phyloP scores from a whole-genome alignment of 2,797 vertebrate species.

The Peromyscus melanophrys region DNA sequence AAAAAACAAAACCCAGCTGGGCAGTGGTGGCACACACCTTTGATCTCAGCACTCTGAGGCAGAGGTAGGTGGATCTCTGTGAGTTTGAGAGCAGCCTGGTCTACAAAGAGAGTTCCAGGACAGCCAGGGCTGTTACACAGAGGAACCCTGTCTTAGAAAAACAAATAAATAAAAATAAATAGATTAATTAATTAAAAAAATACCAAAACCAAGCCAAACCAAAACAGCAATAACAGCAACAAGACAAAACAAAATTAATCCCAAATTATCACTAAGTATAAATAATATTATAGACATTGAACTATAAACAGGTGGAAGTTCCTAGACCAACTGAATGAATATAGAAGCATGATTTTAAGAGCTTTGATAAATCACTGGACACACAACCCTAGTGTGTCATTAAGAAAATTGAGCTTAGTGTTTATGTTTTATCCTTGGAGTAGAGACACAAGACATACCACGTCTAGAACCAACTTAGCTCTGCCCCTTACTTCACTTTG shows the following conservation, averaged over 20 bases:
- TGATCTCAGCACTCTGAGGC: neutral
- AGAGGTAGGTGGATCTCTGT: neutral
- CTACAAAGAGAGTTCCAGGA: neutral
- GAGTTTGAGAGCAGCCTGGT: neutral
- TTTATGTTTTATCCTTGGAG: conserved; percentile 24
- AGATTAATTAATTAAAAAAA: neutral
- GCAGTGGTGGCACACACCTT: neutral
- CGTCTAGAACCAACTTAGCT: neutral
- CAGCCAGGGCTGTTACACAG: neutral
- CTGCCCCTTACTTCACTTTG: neutral
- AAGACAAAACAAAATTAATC: neutral
- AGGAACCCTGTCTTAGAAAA: neutral
- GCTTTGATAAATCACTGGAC: neutral
- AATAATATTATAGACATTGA: neutral
- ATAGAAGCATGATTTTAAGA: neutral
- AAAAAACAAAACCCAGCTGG: neutral
- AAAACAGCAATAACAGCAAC: neutral
- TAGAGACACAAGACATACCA: neutral
- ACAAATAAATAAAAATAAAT: neutral
- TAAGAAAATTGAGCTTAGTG: neutral
- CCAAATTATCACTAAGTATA: neutral
- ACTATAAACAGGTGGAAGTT: conserved; percentile 4
- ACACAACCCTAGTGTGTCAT: neutral
- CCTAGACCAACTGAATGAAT: neutral
- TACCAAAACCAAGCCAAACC: neutral